Evolutionary conservation across 1,140 invertebrate species (phyloP).

Genomic region (Mya arenaria): DNA sequence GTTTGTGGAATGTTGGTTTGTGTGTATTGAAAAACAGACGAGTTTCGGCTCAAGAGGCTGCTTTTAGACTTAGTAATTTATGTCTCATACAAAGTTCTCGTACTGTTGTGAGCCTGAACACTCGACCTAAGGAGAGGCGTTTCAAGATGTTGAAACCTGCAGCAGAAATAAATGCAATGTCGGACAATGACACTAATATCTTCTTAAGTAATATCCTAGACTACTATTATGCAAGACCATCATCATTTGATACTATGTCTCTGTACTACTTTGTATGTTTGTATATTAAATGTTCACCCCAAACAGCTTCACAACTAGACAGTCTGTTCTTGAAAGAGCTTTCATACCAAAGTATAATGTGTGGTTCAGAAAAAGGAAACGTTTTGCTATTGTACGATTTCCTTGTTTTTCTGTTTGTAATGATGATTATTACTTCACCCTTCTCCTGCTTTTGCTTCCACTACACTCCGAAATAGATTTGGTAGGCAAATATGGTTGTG

Average conservation of each 20-base stretch:
- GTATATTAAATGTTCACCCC: not conserved
- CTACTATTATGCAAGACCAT: not conserved
- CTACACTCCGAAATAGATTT: not conserved
- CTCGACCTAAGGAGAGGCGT: not conserved
- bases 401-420: not conserved
- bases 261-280: conserved; percentile 1
- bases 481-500: not conserved
- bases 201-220: not conserved
- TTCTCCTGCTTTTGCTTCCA: not conserved
- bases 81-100: not conserved
- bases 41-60: conserved; percentile 3
- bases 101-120: conserved; percentile 1
- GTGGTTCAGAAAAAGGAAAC: not conserved
- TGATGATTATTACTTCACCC: conserved; percentile 8
- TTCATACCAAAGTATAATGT: not conserved
- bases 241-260: not conserved
- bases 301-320: not conserved
- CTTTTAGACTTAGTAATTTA: not conserved
- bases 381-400: not conserved
- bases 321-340: not conserved
- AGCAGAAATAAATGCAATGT: not conserved
- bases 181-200: not conserved
- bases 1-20: too few species aligned
- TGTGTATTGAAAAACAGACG: conserved; percentile 30
- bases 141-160: conserved; percentile 2